A percentile compares a stretch with the other conserved stretches of the same genome.
phyloP scores from a whole-genome alignment of 2,888 invertebrate species.

The Auanema freiburgensis region DNA sequence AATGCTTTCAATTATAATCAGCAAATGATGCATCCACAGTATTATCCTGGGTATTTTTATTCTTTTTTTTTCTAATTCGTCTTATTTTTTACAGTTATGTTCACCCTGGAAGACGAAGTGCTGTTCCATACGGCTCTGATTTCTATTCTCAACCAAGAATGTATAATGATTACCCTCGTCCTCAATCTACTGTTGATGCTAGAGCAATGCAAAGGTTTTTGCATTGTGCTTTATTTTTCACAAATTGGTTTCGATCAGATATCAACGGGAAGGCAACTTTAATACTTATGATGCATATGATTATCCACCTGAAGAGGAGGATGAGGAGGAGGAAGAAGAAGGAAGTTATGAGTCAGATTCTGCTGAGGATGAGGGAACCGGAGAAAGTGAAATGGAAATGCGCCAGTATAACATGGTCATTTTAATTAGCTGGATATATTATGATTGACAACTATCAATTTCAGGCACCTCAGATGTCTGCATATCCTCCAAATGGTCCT shows the following conservation, averaged over 20 bases:
- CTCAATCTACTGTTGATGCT: constrained; percentile 21
- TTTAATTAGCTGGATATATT: too few relatives aligned
- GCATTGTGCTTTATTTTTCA: background rate
- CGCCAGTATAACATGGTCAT: constrained; percentile 22
- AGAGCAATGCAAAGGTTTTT: constrained; percentile 16
- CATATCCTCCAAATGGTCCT: too few relatives aligned
- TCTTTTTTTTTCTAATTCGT: background rate
- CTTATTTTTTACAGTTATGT: background rate
- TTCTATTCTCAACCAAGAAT: constrained; percentile 13
- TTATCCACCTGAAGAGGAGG: background rate
- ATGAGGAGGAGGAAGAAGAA: constrained; percentile 1
- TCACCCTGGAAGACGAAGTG: constrained; percentile 15
- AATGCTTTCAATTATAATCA: background rate
- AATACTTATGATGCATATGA: constrained; percentile 10
- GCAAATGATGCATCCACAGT: constrained; percentile 15
- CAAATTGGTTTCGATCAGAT: too few relatives aligned
- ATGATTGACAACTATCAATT: too few relatives aligned
- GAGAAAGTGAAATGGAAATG: constrained; percentile 38
- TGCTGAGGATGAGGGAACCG: constrained; percentile 18
- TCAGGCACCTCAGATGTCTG: too few relatives aligned
- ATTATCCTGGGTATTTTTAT: constrained; percentile 9
- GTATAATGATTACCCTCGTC: constrained; percentile 7
- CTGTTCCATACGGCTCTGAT: constrained; percentile 4
- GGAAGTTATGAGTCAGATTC: constrained; percentile 16
- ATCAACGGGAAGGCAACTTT: constrained; percentile 5